phyloP scores from a whole-genome alignment of 92 coral and sea anemone species.

The Pocillopora grandis region DNA sequence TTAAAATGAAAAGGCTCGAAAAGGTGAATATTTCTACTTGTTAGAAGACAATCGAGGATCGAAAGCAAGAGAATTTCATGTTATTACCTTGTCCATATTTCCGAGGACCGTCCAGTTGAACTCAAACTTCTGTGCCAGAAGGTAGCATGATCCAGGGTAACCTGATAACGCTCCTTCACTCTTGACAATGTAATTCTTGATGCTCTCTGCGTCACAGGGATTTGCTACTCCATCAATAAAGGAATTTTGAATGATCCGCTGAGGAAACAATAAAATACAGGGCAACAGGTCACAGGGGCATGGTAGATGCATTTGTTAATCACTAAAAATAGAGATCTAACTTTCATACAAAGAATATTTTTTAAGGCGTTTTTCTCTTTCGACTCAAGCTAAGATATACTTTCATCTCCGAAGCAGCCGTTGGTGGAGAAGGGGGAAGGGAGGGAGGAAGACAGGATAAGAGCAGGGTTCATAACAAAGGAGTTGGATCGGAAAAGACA shows the following conservation, averaged over 20 bases:
- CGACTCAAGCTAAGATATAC: too few species aligned
- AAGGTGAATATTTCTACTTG: too few species aligned
- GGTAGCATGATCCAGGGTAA: constrained; percentile 70
- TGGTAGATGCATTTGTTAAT: not conserved
- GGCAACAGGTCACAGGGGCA: not conserved
- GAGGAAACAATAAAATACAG: not conserved
- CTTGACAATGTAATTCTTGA: constrained; percentile 59
- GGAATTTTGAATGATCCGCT: constrained; percentile 69
- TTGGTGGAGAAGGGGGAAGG: too few species aligned
- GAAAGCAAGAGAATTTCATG: not conserved
- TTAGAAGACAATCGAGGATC: too few species aligned
- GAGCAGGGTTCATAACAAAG: too few species aligned
- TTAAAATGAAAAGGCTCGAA: too few species aligned
- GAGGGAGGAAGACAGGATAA: too few species aligned
- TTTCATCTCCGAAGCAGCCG: too few species aligned
- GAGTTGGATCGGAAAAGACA: too few species aligned
- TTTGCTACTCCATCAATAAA: constrained; percentile 76
- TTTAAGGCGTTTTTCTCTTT: too few species aligned
- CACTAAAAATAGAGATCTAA: too few species aligned
- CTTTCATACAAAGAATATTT: too few species aligned
- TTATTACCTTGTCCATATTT: constrained; percentile 64
- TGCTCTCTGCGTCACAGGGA: constrained; percentile 72
- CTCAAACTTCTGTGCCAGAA: constrained; percentile 78
- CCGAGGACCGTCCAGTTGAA: constrained; percentile 78
- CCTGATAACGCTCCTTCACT: constrained; percentile 50